Conservation (phyloP, 2,797 vertebrate genomes). For the Anguilla marmorata region DNA sequence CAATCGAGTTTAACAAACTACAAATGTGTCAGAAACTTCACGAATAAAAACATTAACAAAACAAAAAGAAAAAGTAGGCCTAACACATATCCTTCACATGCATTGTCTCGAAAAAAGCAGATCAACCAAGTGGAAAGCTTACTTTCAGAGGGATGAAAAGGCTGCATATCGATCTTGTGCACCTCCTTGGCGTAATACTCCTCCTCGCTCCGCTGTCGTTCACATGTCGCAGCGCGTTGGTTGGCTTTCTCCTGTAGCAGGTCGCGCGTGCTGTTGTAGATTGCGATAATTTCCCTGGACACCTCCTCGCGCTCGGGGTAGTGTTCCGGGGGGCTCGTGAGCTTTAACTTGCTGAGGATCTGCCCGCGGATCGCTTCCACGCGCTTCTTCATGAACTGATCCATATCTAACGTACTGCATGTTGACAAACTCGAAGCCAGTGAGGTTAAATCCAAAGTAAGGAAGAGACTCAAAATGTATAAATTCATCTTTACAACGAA, state of each 20-base stretch:
- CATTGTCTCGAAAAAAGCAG: not conserved
- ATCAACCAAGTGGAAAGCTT: slow-evolving; percentile 57
- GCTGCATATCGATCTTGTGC: slow-evolving; percentile 92
- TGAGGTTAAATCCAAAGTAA: slow-evolving; percentile 83
- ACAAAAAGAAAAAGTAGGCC: slow-evolving; percentile 17
- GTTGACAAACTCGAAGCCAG: slow-evolving; percentile 89
- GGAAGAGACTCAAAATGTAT: slow-evolving; percentile 80
- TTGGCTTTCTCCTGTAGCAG: slow-evolving; percentile 94
- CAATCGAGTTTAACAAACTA: slow-evolving; percentile 68
- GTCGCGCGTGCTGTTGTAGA: slow-evolving; percentile 97
- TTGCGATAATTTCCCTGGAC: slow-evolving; percentile 90
- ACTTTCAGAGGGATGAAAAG: slow-evolving; percentile 84
- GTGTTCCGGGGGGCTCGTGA: slow-evolving; percentile 85
- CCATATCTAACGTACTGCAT: slow-evolving; percentile 95
- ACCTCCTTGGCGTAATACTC: slow-evolving; percentile 98
- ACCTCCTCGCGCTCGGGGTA: slow-evolving; percentile 91
- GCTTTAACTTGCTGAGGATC: slow-evolving; percentile 96
- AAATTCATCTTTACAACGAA: slow-evolving; percentile 80
- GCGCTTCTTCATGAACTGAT: slow-evolving; percentile 93
- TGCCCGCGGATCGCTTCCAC: slow-evolving; percentile 94
- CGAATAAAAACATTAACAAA: slow-evolving; percentile 54
- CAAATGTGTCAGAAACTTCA: slow-evolving; percentile 70
- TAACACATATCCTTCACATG: not conserved
- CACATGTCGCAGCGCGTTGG: slow-evolving; percentile 88
- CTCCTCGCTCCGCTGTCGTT: slow-evolving; percentile 91